Base-by-base conservation (phyloP, 2,113 vertebrate species). In the Phyllostomus discolor region DNA sequence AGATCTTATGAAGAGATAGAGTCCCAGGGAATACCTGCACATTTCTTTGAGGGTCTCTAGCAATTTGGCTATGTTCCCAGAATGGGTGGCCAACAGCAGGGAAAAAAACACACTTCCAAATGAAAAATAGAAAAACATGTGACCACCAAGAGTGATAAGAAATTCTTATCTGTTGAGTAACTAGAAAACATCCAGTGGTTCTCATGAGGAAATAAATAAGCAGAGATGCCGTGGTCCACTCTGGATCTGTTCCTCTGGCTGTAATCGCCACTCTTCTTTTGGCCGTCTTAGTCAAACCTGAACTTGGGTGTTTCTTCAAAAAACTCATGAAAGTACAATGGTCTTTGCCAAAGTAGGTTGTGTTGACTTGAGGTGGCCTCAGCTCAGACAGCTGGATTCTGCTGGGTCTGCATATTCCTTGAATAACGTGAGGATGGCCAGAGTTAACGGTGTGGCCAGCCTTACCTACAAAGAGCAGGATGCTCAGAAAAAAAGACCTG, bases 101-200 rank as follows among this genome's bases (percentile, higher is more conserved):
- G 59, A 90, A 85, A 80, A 92, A 35, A 3, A 54, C 67, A 95
- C 24, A 66, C 41, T 94, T 97, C 89, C 78, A 38, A 95, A 85
- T 35, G 31, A 91, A 97, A 98, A 98, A 98, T 82, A 95, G 97
- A 95, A 98, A 98, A 98, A 97, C 97, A 97, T 94, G 97, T 64
- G 88, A 97, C 95, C 94, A 90, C 96, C 90, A 97, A 96, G 96
- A 97, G 79, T 96, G 88, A 98, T 98, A 98, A 98, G 96, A 97
- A 95, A 92, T 91, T 80, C 96, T 98, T 98, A 98, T 98, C 97
- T 97, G 86, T 72, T 28, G 50, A 81, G 84, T 22, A 89, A 72
- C 94, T 88, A 96, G 92, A 98, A 98, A 97, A 97, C 96, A 98
- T 98, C 97, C 95, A 62, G 31, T 91, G 95, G 72, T 97, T 97